A percentile compares a stretch with the other conserved stretches of the same genome.
Evolutionary conservation across 2,888 invertebrate genomes (phyloP).

Genomic region (Imbricaverruca yamaguchii): DNA sequence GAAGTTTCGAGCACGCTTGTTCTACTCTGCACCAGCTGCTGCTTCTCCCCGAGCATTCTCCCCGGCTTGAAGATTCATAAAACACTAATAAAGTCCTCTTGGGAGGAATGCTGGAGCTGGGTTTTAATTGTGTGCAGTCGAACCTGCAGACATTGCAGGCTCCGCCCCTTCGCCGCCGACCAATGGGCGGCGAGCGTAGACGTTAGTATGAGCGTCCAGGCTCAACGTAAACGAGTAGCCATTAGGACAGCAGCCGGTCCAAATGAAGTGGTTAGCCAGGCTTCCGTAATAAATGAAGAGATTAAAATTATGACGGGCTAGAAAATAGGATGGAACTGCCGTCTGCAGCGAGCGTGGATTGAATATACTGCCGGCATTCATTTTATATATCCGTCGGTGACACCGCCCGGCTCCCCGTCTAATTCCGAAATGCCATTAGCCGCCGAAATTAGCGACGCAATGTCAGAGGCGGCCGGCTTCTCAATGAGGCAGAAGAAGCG

Average conservation of each 20-base stretch:
- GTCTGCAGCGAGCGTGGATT: conserved; percentile 5
- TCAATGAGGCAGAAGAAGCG: conserved; percentile 14
- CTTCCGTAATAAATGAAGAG: conserved; percentile 20
- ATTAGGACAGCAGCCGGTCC: neutral
- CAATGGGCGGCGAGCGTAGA: neutral
- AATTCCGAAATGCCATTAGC: conserved; percentile 17
- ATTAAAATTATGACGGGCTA: conserved; percentile 20
- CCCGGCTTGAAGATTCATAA: neutral
- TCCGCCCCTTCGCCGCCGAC: neutral
- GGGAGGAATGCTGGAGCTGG: neutral
- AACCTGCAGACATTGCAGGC: neutral
- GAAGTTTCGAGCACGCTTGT: neutral
- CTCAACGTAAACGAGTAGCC: conserved; percentile 18
- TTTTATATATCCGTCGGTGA: neutral
- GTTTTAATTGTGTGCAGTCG: conserved; percentile 15
- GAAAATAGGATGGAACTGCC: conserved; percentile 19
- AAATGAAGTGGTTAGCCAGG: conserved; percentile 20
- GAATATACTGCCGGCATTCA: conserved; percentile 17
- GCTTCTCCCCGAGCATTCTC: neutral
- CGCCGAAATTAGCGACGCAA: neutral
- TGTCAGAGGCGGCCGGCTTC: neutral
- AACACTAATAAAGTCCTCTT: conserved; percentile 19
- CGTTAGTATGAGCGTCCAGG: conserved; percentile 15
- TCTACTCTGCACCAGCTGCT: neutral
- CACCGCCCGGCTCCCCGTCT: neutral